Base-by-base conservation (phyloP, 2,113 vertebrate species). In the Acrocephalus arundinaceus region DNA sequence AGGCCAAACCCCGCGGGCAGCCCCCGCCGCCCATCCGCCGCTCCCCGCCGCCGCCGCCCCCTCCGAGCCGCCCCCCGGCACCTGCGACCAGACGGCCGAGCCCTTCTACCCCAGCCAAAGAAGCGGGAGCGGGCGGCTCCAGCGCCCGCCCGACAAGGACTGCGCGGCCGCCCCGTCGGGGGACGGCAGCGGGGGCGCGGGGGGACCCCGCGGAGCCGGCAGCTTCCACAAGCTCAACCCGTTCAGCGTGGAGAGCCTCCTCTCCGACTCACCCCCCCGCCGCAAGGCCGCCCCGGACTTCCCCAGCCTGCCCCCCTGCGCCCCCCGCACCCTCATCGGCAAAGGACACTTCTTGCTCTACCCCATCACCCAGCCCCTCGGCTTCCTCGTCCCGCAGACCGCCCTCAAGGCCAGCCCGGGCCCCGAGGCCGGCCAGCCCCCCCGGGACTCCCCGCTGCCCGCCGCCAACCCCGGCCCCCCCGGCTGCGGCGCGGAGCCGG, bases 191-290 rank as follows among this genome's bases (percentile, higher is more conserved):
- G 85, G 82, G 8, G 93, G 6, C 65, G 97, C 98, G 92, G 90
- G 97, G 73, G 94, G 85, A 81, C 90, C 61, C 94, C 98, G 98
- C 84, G 97, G 98, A 23, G 96, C 98, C 57, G 95, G 98, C 45
- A 95, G 95, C 79, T 97, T 97, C 92, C 98, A 98, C 95, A 99
- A 99, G 97, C 98, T 98, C 89, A 99, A 98, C 97, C 99, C 99
- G 18, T 99, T 99, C 90, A 99, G 99, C 96, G 99, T 99, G 84
- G 99, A 99, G 84, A 99, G 99, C 96, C 98, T 99, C 55, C 98
- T 99, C 28, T 99, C 99, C 77, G 99, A 99, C 95, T 58, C 57
- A 8, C 57, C 57, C 6, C 57, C 57, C 33, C 57, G 57, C 33
- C 57, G 57, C 57, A 58, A 58, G 14, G 57, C 57, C 33, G 57